Evolutionary conservation across 2,797 vertebrate genomes (phyloP).

Genomic region (Clarias laeviceps): DNA sequence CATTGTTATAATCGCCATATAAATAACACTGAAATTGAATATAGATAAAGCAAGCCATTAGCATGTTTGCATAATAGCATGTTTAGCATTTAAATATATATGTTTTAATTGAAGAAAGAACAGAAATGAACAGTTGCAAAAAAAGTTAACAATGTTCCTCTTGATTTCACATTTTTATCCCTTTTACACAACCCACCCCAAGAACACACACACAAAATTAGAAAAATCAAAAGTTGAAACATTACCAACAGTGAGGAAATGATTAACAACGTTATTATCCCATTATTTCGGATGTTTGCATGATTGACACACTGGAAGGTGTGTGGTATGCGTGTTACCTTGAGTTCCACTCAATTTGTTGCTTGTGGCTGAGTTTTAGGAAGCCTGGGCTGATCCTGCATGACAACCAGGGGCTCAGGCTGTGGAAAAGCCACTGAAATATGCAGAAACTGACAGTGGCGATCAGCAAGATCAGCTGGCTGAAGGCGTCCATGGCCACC

Average conservation of each 20-base stretch:
- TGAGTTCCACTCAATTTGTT: constrained; percentile 99
- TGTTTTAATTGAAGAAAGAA: no score
- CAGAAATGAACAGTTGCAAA: no score
- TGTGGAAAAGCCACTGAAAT: constrained; percentile 93
- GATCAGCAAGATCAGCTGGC: constrained; percentile 78
- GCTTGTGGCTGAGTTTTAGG: constrained; percentile 81
- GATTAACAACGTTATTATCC: no score
- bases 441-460: constrained; percentile 83
- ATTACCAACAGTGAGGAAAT: no score
- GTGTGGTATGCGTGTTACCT: constrained; percentile 76
- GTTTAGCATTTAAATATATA: no score
- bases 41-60: neutral
- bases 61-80: neutral
- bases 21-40: neutral
- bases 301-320: neutral
- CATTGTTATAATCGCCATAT: no score
- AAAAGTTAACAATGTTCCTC: no score
- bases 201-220: no score
- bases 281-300: neutral
- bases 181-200: no score
- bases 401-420: constrained; percentile 88
- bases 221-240: no score
- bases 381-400: constrained; percentile 82
- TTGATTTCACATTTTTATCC: no score
- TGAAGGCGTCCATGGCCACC: constrained; percentile 89